Base-by-base conservation (phyloP, 1,140 invertebrate species). In the Oryzaephilus surinamensis region DNA sequence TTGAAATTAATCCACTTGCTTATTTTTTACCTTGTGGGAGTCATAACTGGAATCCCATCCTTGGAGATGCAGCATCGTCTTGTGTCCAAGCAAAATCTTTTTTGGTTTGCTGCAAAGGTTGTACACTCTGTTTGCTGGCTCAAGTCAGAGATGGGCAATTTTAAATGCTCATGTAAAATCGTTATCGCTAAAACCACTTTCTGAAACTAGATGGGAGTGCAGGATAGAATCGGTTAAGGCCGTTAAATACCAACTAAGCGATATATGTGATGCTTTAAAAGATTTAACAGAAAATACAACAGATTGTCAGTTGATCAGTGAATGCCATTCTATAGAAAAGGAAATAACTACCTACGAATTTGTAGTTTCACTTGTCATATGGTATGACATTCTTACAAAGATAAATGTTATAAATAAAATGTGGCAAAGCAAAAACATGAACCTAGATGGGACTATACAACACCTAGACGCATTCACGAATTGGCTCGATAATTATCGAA, bases 11-110 rank as follows among this genome's bases (percentile, higher is more conserved):
- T 43, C 38, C 40, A 12, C 15, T 43, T 27, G 43, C 45, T 18
- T 39, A 42, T 43, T 51, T 39, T 37, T 17, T 52, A 13, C 47
- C 47, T 15, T 59, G 57, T 20, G 19, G n/a, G n/a, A n/a, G n/a
- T n/a, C n/a, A n/a, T n/a, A n/a, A n/a, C n/a, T n/a, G n/a, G n/a
- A n/a, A n/a, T n/a, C n/a, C n/a, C n/a, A n/a, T n/a, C n/a, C n/a
- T n/a, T n/a, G n/a, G n/a, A n/a, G n/a, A n/a, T n/a, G 12, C 13
- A 24, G 33, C 23, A 35, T 35, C 14, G 33, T 35, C 14, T 35
- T 35, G 33, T 35, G 21, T 35, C 12, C 33, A 35, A 35, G 23
- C 19, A 35, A 33, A 35, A 35, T 35, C 19, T 35, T 26, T 35
- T 35, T 13, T 35, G 24, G 33, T 20, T 35, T 24, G 15, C n/a